These are phyloP conservation scores for Torymus aiolomorphi DNA, from an alignment of 2,888 invertebrate species.

Conservation along the genomic window DNA sequence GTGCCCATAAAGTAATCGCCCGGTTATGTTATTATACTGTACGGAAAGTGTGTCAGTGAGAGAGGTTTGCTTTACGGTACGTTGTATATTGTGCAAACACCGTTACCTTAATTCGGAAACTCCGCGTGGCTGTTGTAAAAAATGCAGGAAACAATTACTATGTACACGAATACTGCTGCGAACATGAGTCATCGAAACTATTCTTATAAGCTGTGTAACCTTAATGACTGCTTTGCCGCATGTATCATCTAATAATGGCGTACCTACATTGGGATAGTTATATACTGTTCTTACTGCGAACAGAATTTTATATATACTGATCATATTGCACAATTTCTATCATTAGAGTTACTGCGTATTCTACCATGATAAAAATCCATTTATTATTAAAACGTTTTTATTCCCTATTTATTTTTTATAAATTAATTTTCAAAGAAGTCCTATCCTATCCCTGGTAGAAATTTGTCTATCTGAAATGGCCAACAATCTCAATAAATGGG, in stretches of 20 bases:
- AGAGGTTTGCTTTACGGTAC: neutral
- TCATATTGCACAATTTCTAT: no score
- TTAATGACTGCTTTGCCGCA: neutral
- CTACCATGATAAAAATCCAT: no score
- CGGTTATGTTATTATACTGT: neutral
- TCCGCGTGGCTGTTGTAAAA: conserved; percentile 7
- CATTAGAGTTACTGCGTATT: no score
- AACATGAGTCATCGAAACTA: conserved; percentile 37
- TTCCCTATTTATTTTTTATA: no score
- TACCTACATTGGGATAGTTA: no score
- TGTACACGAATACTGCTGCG: neutral
- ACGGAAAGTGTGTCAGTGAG: conserved; percentile 28
- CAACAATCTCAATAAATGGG: no score
- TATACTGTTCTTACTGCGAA: neutral
- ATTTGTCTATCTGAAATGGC: no score
- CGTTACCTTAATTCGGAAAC: conserved; percentile 36
- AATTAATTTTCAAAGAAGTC: no score
- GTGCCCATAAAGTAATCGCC: neutral
- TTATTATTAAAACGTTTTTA: no score
- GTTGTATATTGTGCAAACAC: neutral
- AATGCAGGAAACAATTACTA: conserved; percentile 41
- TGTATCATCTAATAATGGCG: neutral
- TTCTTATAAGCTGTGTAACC: neutral
- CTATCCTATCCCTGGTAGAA: no score
- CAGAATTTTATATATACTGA: neutral